Conservation (phyloP, 2,113 vertebrate species). For the Candoia aspera region DNA sequence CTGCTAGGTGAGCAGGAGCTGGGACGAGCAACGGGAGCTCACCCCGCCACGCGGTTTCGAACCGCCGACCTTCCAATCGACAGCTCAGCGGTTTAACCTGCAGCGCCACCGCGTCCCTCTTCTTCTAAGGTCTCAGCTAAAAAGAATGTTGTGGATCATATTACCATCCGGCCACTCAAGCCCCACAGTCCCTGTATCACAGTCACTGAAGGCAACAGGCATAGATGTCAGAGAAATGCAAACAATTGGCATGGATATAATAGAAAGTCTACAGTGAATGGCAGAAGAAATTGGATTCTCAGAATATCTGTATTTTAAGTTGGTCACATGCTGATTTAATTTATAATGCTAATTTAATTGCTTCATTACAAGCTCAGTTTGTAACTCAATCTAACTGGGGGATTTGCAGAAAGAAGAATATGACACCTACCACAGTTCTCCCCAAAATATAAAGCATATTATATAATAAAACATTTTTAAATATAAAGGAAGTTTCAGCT, state of each 20-base stretch:
- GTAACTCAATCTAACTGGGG: not conserved
- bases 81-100: too few relatives aligned
- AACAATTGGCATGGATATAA: not conserved
- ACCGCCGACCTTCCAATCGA: too few relatives aligned
- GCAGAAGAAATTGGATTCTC: not conserved
- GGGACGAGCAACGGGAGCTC: too few relatives aligned
- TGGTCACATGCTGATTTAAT: not conserved
- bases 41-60: too few relatives aligned
- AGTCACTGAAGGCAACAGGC: not conserved
- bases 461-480: not conserved
- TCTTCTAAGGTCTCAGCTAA: not conserved
- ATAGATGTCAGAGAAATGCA: not conserved
- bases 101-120: too few relatives aligned
- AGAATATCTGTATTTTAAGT: not conserved
- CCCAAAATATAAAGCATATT: not conserved
- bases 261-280: not conserved
- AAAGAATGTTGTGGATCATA: not conserved
- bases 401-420: not conserved
- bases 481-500: not conserved
- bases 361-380: not conserved
- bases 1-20: too few relatives aligned
- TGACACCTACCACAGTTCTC: not conserved
- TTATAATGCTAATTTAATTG: not conserved
- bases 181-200: not conserved
- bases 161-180: not conserved